Percentiles rank a stretch among this genome's conserved stretches.
Evolutionary conservation across 1,140 invertebrate genomes (phyloP).

Genomic region (Orchesella cincta): DNA sequence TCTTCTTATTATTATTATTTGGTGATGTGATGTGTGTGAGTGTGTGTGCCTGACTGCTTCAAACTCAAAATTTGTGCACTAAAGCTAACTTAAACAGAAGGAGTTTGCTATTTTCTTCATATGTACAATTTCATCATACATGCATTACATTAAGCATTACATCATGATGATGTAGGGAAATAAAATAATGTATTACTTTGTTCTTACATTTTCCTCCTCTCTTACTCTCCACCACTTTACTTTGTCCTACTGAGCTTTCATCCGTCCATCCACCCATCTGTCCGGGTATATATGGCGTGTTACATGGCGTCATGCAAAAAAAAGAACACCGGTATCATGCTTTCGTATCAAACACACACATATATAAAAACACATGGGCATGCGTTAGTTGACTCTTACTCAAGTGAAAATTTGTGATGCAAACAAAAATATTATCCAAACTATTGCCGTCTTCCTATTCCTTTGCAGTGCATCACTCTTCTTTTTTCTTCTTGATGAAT

Average conservation of each 20-base stretch:
- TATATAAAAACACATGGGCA: no score
- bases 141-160: no score
- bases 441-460: no score
- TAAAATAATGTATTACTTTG: conserved; percentile 12
- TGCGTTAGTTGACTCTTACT: no score
- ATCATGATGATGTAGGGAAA: background rate
- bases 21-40: conserved; percentile 22
- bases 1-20: conserved; percentile 29
- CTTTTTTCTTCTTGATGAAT: no score
- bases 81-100: background rate
- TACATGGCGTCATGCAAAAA: background rate
- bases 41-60: conserved; percentile 16
- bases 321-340: no score
- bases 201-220: background rate
- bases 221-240: background rate
- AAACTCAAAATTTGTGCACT: background rate
- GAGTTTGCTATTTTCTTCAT: background rate
- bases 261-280: background rate
- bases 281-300: background rate
- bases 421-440: no score
- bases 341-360: no score
- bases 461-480: no score
- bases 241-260: conserved; percentile 10
- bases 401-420: no score
- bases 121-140: no score